Percentiles rank a stretch among this genome's conserved stretches.
Conservation (phyloP, 2,113 vertebrate genomes). For the Seriola rivoliana region DNA sequence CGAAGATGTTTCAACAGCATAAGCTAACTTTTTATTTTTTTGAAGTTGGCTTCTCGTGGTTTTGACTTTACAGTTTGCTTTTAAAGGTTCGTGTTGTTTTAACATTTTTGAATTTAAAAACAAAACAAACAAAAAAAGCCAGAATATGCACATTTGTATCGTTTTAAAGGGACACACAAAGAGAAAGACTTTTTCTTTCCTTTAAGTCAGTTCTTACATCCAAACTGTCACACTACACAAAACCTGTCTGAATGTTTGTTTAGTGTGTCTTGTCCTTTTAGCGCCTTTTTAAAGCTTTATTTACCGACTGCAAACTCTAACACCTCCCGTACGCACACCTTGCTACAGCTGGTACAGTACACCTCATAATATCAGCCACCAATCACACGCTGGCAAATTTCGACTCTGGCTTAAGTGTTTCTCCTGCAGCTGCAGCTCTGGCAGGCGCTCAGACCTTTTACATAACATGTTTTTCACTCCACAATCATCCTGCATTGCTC, state of each 20-base stretch:
- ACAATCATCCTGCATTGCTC: slow-evolving; percentile 7
- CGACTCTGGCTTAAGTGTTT: slow-evolving; percentile 2
- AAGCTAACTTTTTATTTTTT: slow-evolving; percentile 12
- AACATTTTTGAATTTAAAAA: too few species aligned
- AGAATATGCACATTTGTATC: slow-evolving; percentile 44
- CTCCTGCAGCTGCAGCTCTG: slow-evolving; percentile 51
- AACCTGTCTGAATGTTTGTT: background rate
- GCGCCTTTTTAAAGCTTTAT: slow-evolving; percentile 7
- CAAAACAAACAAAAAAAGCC: background rate
- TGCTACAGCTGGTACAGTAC: slow-evolving; percentile 25
- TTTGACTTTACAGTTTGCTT: background rate
- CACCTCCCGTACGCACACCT: background rate
- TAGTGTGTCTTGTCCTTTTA: background rate
- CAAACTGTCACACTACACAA: slow-evolving; percentile 40
- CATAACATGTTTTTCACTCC: slow-evolving; percentile 41
- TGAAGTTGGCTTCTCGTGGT: background rate
- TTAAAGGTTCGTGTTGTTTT: background rate
- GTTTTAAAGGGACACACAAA: slow-evolving; percentile 12
- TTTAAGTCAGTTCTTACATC: slow-evolving; percentile 5
- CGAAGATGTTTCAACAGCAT: slow-evolving; percentile 10
- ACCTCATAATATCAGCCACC: background rate
- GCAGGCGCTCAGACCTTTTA: slow-evolving; percentile 29
- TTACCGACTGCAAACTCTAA: background rate
- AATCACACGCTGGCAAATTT: background rate
- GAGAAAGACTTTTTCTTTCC: background rate